A percentile compares a stretch with the other conserved stretches of the same genome.
Conservation (phyloP, 2,797 vertebrate genomes). For the Hydrocynus forskahlii region DNA sequence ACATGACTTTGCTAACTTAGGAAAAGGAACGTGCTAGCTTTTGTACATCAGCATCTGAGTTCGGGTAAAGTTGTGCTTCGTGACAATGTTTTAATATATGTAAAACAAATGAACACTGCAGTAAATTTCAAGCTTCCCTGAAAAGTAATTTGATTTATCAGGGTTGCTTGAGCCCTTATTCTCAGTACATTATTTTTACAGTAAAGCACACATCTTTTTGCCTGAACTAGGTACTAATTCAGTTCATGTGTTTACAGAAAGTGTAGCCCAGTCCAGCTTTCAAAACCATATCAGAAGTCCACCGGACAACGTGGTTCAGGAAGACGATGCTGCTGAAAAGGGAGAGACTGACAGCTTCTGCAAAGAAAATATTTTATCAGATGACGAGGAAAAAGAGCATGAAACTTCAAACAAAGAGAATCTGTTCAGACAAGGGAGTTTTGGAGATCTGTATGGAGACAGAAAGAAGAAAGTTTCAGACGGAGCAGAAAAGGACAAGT, state of each 20-base stretch:
- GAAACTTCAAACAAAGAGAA: slow-evolving; percentile 67
- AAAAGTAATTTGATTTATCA: neutral
- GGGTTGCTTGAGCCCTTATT: neutral
- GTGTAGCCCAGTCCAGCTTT: slow-evolving; percentile 61
- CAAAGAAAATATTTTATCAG: slow-evolving; percentile 62
- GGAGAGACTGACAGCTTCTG: slow-evolving; percentile 68
- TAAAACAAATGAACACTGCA: neutral
- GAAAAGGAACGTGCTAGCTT: neutral
- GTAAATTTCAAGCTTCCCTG: neutral
- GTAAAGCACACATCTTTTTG: neutral
- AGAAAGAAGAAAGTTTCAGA: slow-evolving; percentile 59
- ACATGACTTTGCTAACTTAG: neutral
- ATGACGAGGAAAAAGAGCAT: slow-evolving; percentile 65
- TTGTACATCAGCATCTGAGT: neutral
- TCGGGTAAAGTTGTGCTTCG: neutral
- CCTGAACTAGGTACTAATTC: neutral
- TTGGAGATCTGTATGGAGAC: slow-evolving; percentile 62
- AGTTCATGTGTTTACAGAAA: slow-evolving; percentile 65
- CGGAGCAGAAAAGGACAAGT: slow-evolving; percentile 58
- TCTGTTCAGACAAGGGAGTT: slow-evolving; percentile 60
- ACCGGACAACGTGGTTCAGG: slow-evolving; percentile 65
- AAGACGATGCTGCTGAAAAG: slow-evolving; percentile 69
- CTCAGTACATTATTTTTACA: neutral
- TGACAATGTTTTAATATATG: neutral
- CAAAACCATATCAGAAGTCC: slow-evolving; percentile 61